Conservation (phyloP, 2,888 invertebrate genomes). For the Lissonota sp. region DNA sequence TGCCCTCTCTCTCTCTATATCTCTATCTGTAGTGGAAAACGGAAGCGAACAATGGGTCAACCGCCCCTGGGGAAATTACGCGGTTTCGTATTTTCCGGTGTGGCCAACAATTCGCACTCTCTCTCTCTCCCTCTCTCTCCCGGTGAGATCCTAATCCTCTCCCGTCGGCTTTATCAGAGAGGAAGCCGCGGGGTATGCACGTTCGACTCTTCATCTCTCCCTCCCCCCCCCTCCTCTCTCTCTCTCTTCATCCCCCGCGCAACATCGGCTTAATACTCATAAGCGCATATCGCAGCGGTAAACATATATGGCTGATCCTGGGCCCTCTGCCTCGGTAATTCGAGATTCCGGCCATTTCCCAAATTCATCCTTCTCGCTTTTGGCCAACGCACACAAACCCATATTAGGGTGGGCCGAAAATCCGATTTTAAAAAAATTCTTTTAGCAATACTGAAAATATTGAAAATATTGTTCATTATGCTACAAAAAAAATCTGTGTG, state of each 20-base stretch:
- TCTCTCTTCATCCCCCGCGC: not conserved
- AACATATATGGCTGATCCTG: slow-evolving; percentile 15
- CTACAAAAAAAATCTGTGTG: no score
- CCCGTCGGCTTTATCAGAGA: slow-evolving; percentile 53
- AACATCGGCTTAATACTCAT: slow-evolving; percentile 24
- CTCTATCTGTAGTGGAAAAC: slow-evolving; percentile 27
- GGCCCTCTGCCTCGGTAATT: slow-evolving; percentile 35
- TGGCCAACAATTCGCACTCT: slow-evolving; percentile 49
- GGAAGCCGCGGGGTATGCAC: slow-evolving; percentile 34
- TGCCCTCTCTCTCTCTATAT: not conserved
- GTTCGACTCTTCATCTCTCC: not conserved
- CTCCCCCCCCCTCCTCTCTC: slow-evolving; percentile 28
- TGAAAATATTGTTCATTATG: no score
- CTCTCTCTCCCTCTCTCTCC: slow-evolving; percentile 38
- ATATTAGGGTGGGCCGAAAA: no score
- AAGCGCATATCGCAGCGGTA: slow-evolving; percentile 22
- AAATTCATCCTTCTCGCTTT: slow-evolving; percentile 49
- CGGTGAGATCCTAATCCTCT: slow-evolving; percentile 59
- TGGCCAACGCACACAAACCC: no score
- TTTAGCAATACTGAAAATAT: no score
- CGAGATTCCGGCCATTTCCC: slow-evolving; percentile 57
- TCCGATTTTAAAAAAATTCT: no score
- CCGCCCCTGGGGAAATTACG: slow-evolving; percentile 66
- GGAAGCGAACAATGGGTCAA: slow-evolving; percentile 64
- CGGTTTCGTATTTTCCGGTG: slow-evolving; percentile 65